Evolutionary conservation across 2,113 vertebrate genomes (phyloP).

Genomic region (Lophochroa leadbeateri): DNA sequence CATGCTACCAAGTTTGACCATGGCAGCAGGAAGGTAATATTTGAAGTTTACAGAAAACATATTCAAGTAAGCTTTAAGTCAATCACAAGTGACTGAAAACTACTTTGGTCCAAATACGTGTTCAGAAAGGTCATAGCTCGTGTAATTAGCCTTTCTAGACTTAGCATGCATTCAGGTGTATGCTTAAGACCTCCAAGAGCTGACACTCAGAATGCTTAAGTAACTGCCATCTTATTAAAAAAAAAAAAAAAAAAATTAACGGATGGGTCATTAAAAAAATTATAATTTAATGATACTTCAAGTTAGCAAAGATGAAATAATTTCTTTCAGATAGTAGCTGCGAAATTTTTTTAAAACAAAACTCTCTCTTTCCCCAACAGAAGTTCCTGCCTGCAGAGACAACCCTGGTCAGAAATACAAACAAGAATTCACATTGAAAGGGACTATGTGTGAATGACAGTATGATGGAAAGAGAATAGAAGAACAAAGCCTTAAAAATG

Average conservation of each 20-base stretch:
- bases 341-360: conserved; percentile 26
- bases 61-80: conserved; percentile 69
- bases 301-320: not conserved
- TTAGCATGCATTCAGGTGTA: conserved; percentile 59
- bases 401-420: not conserved
- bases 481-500: conserved; percentile 17
- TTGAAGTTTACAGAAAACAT: conserved; percentile 68
- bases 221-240: conserved; percentile 58
- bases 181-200: conserved; percentile 57
- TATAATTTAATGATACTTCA: conserved; percentile 2
- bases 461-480: not conserved
- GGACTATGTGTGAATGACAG: not conserved
- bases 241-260: conserved; percentile 17
- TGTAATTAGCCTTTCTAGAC: conserved; percentile 74
- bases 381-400: not conserved
- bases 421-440: not conserved
- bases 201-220: conserved; percentile 54
- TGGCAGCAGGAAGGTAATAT: conserved; percentile 34
- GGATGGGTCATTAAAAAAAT: not conserved
- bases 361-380: not conserved
- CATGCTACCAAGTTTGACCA: not conserved
- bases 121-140: conserved; percentile 78
- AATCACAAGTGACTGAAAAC: conserved; percentile 74
- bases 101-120: conserved; percentile 65
- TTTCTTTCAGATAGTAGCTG: conserved; percentile 1